Percentiles rank a stretch among this genome's conserved stretches.
These are phyloP conservation scores for Apodemia mormo DNA, from an alignment of 2,888 invertebrate species.

Conservation along the genomic window DNA sequence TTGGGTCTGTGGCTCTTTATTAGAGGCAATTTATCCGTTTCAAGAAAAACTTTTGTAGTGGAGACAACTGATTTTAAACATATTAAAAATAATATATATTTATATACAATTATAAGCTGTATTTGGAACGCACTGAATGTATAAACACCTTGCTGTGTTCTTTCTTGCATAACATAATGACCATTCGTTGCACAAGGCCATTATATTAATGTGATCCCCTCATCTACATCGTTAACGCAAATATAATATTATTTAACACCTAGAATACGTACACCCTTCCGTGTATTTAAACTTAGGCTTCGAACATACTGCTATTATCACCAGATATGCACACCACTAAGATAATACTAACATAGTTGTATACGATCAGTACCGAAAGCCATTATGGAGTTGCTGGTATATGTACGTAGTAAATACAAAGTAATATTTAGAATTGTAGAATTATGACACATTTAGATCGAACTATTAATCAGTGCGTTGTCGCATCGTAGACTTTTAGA, in stretches of 20 bases:
- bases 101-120: not conserved
- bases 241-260: not conserved
- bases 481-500: constrained; percentile 1
- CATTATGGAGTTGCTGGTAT: too few species aligned
- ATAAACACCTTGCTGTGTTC: constrained; percentile 3
- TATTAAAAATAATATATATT: not conserved
- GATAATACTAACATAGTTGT: too few species aligned
- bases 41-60: too few species aligned
- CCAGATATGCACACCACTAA: too few species aligned
- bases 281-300: too few species aligned
- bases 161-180: constrained; percentile 6
- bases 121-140: not conserved
- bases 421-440: too few species aligned
- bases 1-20: too few species aligned
- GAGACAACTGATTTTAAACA: not conserved
- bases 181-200: constrained; percentile 3
- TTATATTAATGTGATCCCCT: not conserved
- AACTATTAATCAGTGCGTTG: not conserved
- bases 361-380: too few species aligned
- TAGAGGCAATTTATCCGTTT: too few species aligned
- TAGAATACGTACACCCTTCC: too few species aligned
- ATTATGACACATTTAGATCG: not conserved
- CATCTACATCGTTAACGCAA: constrained; percentile 9
- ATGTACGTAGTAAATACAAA: too few species aligned
- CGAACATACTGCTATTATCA: too few species aligned